Evolutionary conservation across 2,797 vertebrate species (phyloP), one percentile per base, ranked within the genome.

Genomic region (Poecilia picta): DNA sequence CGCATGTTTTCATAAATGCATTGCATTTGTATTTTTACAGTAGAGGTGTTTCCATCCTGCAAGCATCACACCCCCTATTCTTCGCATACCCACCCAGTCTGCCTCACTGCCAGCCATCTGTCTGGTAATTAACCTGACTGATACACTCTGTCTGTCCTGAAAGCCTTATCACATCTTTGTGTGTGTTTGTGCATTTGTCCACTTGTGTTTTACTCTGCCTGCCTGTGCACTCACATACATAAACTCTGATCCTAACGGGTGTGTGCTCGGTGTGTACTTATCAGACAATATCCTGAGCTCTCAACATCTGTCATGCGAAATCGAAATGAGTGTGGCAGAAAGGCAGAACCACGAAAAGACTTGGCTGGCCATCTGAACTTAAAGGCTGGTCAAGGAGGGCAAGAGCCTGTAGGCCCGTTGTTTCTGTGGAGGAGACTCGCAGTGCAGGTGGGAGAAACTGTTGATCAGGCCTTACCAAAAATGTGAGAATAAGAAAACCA

Each of bases 111-210:
- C 92, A 85, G 87, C 95, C 94, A 96, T 95, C 94, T 96, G 95
- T 94, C 91, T 84, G 28, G 91, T 95, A 93, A 96, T 96, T 95
- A 96, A 95, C 95, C 94, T 91, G 87, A 90, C 83, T 92, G 95
- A 92, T 92, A 92, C 87, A 78, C 86, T 89, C 90, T 78, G 82
- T 80, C 74, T 76, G 39, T 80, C 81, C 77, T n/a, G 10, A 82
- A 84, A 79, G 81, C 64, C 51, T 86, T 31, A 72, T 75, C 59
- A 46, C 83, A n/a, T 73, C 36, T 80, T 8, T 68, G 8, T 62
- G 66, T 72, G 23, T 75, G 74, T 64, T 16, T 55, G 43, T 64
- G 73, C 41, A 36, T 78, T 66, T 73, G 66, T 82, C 41, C 75
- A 57, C 68, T 33, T 73, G 77, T 74, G 53, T 80, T 76, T 86